Percentiles rank a stretch among this genome's conserved stretches.
phyloP scores from a whole-genome alignment of 2,797 vertebrate species.

The Anguilla pacifica region DNA sequence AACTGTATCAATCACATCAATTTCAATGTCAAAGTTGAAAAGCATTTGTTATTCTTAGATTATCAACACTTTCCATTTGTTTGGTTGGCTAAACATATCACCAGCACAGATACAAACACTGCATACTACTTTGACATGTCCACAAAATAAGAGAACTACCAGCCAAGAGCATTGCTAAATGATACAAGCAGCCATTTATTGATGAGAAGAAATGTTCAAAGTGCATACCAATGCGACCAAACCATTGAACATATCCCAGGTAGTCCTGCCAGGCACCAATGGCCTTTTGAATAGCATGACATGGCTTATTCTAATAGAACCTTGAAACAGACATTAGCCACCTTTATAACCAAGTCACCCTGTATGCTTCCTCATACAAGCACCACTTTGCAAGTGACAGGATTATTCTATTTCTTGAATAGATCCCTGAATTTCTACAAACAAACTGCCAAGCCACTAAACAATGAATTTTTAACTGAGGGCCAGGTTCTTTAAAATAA shows the following conservation, averaged over 20 bases:
- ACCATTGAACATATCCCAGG: background rate
- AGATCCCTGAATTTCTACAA: background rate
- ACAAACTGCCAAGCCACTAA: background rate
- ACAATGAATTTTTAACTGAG: background rate
- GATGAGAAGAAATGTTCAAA: background rate
- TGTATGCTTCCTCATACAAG: background rate
- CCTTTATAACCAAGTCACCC: background rate
- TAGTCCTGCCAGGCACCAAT: background rate
- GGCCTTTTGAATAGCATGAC: background rate
- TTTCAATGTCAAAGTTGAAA: background rate
- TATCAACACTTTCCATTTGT: background rate
- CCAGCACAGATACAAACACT: background rate
- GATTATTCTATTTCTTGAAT: background rate
- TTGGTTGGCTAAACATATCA: background rate
- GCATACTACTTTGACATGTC: background rate
- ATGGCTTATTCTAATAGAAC: background rate
- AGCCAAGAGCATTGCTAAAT: background rate
- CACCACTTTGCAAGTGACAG: background rate
- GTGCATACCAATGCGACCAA: background rate
- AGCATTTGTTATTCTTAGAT: background rate
- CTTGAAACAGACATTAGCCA: background rate
- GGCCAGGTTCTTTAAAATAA: background rate
- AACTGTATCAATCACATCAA: background rate
- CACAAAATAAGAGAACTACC: background rate
- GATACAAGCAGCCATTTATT: background rate